These are phyloP conservation scores for Octopus bimaculoides DNA, from an alignment of 1,140 invertebrate genomes.

Conservation along the genomic window DNA sequence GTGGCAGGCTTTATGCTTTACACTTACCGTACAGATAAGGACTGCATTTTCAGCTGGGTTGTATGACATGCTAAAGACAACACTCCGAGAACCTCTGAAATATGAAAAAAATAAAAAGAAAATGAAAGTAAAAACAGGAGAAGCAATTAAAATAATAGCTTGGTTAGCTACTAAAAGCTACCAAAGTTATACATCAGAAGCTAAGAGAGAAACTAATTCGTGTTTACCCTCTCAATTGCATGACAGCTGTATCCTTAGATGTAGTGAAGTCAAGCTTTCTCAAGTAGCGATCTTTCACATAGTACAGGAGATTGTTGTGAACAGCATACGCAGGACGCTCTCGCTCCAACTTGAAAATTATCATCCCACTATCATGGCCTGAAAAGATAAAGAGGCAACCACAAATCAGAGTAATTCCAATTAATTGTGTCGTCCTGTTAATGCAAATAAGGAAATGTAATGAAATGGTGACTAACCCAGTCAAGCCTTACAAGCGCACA, in stretches of 20 bases:
- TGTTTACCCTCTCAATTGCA: constrained; percentile 81
- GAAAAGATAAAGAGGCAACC: constrained; percentile 59
- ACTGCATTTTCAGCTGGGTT: constrained; percentile 94
- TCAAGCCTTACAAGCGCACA: too few species aligned
- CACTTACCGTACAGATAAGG: constrained; percentile 69
- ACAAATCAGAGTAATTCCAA: too few species aligned
- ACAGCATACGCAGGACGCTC: constrained; percentile 95
- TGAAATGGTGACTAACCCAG: too few species aligned
- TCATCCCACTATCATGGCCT: constrained; percentile 94
- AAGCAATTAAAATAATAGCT: neutral
- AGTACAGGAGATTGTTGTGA: constrained; percentile 90
- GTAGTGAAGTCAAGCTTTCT: constrained; percentile 88
- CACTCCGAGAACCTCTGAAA: constrained; percentile 46
- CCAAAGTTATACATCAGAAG: neutral
- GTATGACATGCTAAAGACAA: constrained; percentile 80
- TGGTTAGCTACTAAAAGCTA: too few species aligned
- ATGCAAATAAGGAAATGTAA: too few species aligned
- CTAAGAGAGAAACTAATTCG: neutral
- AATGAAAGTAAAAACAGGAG: constrained; percentile 3
- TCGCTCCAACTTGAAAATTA: constrained; percentile 82
- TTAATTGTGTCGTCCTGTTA: too few species aligned
- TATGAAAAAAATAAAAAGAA: constrained; percentile 13
- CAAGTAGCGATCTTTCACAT: constrained; percentile 92
- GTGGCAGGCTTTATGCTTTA: neutral
- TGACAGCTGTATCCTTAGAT: constrained; percentile 87